Percentiles rank a stretch among this genome's conserved stretches.
These are phyloP conservation scores for Sphaerophoria rueppellii DNA, from an alignment of 2,888 invertebrate species.

Conservation along the genomic window DNA sequence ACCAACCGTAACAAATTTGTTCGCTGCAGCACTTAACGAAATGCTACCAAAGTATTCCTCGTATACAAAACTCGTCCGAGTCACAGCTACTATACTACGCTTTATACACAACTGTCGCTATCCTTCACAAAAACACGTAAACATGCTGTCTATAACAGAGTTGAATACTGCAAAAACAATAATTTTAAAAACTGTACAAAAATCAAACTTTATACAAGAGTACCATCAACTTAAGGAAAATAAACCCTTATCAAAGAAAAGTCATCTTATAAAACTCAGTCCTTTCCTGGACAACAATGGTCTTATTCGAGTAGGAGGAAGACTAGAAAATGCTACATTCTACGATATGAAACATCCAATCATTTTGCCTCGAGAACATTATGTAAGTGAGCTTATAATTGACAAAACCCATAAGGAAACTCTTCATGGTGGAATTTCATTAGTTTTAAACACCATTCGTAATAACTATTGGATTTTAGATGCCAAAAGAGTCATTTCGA, in stretches of 20 bases:
- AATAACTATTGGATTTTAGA: too few species aligned
- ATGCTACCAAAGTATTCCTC: neutral
- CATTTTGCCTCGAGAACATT: too few species aligned
- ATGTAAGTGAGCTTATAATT: too few species aligned
- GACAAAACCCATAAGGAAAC: too few species aligned
- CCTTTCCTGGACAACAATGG: too few species aligned
- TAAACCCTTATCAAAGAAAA: conserved; percentile 10
- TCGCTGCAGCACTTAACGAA: neutral
- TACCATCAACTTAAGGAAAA: neutral
- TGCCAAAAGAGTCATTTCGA: too few species aligned
- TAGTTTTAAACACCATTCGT: too few species aligned
- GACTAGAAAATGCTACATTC: too few species aligned
- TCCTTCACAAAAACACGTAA: neutral
- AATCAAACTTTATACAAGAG: neutral
- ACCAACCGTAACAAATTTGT: neutral
- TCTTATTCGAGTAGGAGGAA: too few species aligned
- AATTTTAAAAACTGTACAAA: neutral
- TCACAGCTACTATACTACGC: neutral
- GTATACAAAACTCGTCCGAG: conserved; percentile 6
- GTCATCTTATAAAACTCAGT: neutral
- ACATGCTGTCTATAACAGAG: neutral
- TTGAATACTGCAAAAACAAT: neutral
- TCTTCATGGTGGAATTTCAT: too few species aligned
- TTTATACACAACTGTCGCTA: neutral
- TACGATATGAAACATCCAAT: too few species aligned